These are phyloP conservation scores for Popillia japonica DNA, from an alignment of 1,140 invertebrate genomes.

Conservation along the genomic window DNA sequence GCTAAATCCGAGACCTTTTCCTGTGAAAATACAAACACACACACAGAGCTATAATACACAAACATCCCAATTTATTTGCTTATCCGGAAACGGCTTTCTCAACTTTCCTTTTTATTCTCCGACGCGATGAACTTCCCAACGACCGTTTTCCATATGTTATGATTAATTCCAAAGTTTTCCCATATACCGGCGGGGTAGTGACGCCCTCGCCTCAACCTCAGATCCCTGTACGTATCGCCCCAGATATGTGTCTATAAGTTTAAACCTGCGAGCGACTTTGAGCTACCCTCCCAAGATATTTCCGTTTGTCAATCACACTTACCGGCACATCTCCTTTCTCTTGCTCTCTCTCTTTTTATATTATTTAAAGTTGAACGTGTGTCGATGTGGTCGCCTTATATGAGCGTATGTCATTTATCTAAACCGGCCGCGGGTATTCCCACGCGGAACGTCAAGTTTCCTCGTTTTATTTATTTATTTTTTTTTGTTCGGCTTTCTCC, in stretches of 20 bases:
- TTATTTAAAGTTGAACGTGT: slow-evolving; percentile 4
- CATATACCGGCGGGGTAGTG: neutral
- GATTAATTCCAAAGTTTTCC: slow-evolving; percentile 10
- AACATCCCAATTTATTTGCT: slow-evolving; percentile 10
- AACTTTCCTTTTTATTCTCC: slow-evolving; percentile 2
- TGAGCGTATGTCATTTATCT: neutral
- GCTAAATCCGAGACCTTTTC: neutral
- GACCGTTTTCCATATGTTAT: neutral
- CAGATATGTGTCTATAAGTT: neutral
- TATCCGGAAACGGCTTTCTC: slow-evolving; percentile 3
- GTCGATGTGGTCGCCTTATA: neutral
- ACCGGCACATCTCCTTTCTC: too few relatives aligned
- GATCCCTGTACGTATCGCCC: too few relatives aligned
- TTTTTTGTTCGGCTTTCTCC: too few relatives aligned
- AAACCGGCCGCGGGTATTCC: neutral
- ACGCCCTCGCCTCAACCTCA: too few relatives aligned
- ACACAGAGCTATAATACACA: too few relatives aligned
- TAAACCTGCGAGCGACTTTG: too few relatives aligned
- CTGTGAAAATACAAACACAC: neutral
- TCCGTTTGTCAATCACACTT: slow-evolving; percentile 6
- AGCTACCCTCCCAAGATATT: neutral
- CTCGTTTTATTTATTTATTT: neutral
- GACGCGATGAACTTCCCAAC: neutral
- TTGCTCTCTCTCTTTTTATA: neutral
- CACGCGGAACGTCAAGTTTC: too few relatives aligned